Evolutionary conservation across 1,140 invertebrate species (phyloP).

Genomic region (Babylonia areolata): DNA sequence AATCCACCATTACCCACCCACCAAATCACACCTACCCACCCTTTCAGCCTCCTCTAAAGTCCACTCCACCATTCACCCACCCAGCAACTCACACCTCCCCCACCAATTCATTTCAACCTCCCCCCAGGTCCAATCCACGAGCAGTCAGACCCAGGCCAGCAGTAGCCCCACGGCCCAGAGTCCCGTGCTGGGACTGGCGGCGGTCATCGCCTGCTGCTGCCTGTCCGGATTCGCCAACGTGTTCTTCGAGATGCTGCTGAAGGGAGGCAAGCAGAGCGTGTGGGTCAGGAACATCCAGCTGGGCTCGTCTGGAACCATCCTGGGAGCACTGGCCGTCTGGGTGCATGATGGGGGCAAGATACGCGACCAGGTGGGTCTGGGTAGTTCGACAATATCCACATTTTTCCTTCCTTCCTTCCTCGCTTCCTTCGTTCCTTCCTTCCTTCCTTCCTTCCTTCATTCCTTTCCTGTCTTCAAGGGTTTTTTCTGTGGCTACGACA

Average conservation of each 20-base stretch:
- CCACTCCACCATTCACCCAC: too few species aligned
- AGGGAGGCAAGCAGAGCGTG: conserved; percentile 89
- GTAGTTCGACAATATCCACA: too few species aligned
- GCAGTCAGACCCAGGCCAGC: not conserved
- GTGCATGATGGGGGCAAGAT: conserved; percentile 76
- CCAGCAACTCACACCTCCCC: too few species aligned
- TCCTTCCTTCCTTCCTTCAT: too few species aligned
- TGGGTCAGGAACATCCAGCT: conserved; percentile 85
- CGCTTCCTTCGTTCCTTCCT: too few species aligned
- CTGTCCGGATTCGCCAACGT: conserved; percentile 98
- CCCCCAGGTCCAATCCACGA: conserved; percentile 29
- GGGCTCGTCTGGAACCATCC: conserved; percentile 78
- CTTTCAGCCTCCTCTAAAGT: too few species aligned
- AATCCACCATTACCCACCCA: too few species aligned
- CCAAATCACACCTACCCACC: too few species aligned
- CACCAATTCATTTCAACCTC: too few species aligned
- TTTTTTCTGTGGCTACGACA: too few species aligned
- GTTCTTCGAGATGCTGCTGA: conserved; percentile 99
- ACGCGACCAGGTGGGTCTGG: conserved; percentile 58
- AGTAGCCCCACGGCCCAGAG: conserved; percentile 68
- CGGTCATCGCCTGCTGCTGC: conserved; percentile 92
- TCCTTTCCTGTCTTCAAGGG: too few species aligned
- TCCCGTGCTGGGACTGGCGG: conserved; percentile 88
- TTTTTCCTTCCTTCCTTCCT: too few species aligned
- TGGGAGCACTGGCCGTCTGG: conserved; percentile 77